Evolutionary conservation across 30 jellyfish, hydroid and myxozoan species (phyloP).

Genomic region (Chrysaora quinquecirrha): DNA sequence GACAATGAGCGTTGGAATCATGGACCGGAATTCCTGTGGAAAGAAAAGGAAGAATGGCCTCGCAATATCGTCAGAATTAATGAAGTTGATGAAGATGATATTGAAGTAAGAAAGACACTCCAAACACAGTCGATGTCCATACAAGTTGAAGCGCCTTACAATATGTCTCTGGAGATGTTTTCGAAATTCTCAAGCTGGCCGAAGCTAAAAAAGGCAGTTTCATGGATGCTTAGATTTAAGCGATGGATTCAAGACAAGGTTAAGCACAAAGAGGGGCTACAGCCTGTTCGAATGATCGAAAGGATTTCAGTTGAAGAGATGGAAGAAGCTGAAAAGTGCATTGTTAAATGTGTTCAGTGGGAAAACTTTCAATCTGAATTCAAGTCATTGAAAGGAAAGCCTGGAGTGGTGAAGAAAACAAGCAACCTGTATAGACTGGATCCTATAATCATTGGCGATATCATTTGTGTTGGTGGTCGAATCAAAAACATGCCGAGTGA

Average conservation of each 20-base stretch:
- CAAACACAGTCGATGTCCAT: slow-evolving; percentile 1
- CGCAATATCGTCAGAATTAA: background rate
- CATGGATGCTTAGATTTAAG: background rate
- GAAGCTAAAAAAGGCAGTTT: background rate
- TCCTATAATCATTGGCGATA: background rate
- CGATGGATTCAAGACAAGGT: background rate
- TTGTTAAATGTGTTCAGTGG: background rate
- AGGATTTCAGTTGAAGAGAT: background rate
- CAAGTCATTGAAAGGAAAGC: background rate
- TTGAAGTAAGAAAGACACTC: background rate
- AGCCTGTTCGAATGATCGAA: background rate
- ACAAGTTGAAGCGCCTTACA: background rate
- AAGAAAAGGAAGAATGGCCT: background rate
- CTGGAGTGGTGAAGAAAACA: background rate
- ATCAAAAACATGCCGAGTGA: background rate
- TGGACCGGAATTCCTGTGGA: background rate
- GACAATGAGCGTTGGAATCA: background rate
- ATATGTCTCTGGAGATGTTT: background rate
- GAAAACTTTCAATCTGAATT: background rate
- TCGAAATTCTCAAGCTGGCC: slow-evolving; percentile 1
- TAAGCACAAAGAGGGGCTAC: background rate
- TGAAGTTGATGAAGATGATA: background rate
- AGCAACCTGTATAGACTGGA: slow-evolving; percentile 1
- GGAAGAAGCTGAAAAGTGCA: background rate
- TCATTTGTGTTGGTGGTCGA: background rate